Base-by-base conservation (phyloP, 2,888 invertebrate species). In the Agriotes lineatus region DNA sequence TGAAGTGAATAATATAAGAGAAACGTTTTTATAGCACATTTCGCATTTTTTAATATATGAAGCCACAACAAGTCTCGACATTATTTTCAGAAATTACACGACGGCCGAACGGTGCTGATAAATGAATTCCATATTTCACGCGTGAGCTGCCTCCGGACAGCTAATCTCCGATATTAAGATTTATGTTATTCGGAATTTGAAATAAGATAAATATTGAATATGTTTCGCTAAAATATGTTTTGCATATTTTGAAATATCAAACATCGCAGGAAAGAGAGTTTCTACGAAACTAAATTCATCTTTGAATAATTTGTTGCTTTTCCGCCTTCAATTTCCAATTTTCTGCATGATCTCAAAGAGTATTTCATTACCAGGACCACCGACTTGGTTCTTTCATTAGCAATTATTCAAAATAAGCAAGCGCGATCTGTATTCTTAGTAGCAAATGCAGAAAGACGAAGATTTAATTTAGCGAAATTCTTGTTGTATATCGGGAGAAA, bases 81-180 rank as follows among this genome's bases (percentile, higher is more conserved):
- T 70, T 73, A 70, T 72, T 73, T 72, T 66, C 66, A 70, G 69
- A 73, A 73, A 72, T 73, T 72, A 70, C 70, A 64, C 68, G 72
- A 73, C 69, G 70, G 69, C 64, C 68, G 64, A 72, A 72, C 67
- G 19, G 64, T 39, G 62, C 69, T 77, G 76, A 78, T 76, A 78
- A 78, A 78, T 76, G 76, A 76, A 75, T 72, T 72, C 73, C 67
- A 77, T 78, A 76, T 78, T 77, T 78, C 74, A 75, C 76, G 75
- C 72, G 72, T 77, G 76, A 75, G 71, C 75, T 72, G 72, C 74
- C 69, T 72, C 67, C 66, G 66, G 74, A 74, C 74, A 71, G 72
- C 74, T 74, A 74, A 74, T 74, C 72, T 71, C 62, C 67, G 71
- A 72, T 71, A 74, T 74, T 74, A 71, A 74, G 74, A 74, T 74